Evolutionary conservation across 2,113 vertebrate genomes (phyloP), one percentile per base, ranked within the genome.

Genomic region (Plecturocebus donacophilus): DNA sequence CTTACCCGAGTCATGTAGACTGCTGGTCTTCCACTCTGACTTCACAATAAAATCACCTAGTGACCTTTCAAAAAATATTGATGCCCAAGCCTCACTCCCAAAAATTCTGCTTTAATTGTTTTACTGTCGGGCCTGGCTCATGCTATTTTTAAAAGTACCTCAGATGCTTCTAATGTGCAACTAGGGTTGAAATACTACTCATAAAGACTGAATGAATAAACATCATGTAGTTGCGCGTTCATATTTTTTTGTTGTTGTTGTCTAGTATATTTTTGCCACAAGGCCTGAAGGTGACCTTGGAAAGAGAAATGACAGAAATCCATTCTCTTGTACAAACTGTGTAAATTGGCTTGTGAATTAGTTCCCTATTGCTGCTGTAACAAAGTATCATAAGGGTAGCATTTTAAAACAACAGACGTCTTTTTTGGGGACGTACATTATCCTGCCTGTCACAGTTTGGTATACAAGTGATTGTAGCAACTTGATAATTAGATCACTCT

Each of bases 271-370:
- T 85, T 90, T 90, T 52, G 14, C 30, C 42, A 93, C 42, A 47
- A 54, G 54, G 8, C 5, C 40, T 77, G 32, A 56, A 89, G 84
- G 27, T 77, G 70, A 49, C 61, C 35, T 58, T 93, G 14, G n/a
- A 66, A 38, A 93, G 79, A 73, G 9, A 86, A 87, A 95, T 76
- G 19, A 25, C 14, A 83, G 58, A 93, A 95, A 87, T 77, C 21
- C n/a, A 91, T 21, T 87, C 20, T 71, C 35, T 70, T 82, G 23
- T 42, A 82, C 25, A 25, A 87, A 77, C 25, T 75, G 27, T 90
- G 27, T 85, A 61, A 79, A 52, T 79, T 64, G 52, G 23, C 25
- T 76, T 75, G 45, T 64, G 27, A 47, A 76, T 82, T 91, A 75
- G 68, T 91, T 91, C 68, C 66, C 75, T 82, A 47, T 40, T 52